Evolutionary conservation across 1,140 invertebrate species (phyloP), one percentile per base, ranked within the genome.

Genomic region (Aradophagus sp.): DNA sequence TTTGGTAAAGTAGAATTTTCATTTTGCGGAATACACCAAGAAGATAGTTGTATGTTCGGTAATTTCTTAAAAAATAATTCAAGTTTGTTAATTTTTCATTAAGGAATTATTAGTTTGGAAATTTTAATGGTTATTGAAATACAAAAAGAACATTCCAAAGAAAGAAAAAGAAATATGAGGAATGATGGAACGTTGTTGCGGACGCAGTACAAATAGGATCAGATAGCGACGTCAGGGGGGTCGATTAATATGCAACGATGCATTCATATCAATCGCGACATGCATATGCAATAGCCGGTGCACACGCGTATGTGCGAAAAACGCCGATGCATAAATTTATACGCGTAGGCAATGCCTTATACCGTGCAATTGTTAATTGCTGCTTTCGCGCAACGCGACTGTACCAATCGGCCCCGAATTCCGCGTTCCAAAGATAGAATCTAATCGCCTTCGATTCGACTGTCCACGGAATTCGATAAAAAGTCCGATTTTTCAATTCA

Each of bases 231-330:
- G 47, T 41, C 67, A 61, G 63, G 66, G 69, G 65, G 65, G 56
- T 70, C 77, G 77, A 80, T 83, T 81, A 78, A 74, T 77, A 84
- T 81, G 81, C 82, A 84, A 72, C 82, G 81, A 80, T 85, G 83
- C 82, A 81, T 84, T 85, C 79, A 81, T 85, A 86, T 84, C 84
- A 81, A 85, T 85, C 75, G 79, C 41, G 61, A 76, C 81, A 83
- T 84, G 81, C 80, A 82, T 84, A 84, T 84, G 79, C 78, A 83
- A 80, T 74, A 72, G 62, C 56, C 41, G 39, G 69, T 61, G 55
- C 47, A 47, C 48, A 47, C 50, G 58, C 65, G 71, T 65, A 55
- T 56, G 68, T 70, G 66, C 47, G 73, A 71, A 75, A 75, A 75
- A 79, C 48, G 65, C 55, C 69, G 76, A 81, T 71, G 78, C 77